Percentiles rank a stretch among this genome's conserved stretches.
These are phyloP conservation scores for Arvicanthis niloticus DNA, from an alignment of 2,113 vertebrate species.

Conservation along the genomic window DNA sequence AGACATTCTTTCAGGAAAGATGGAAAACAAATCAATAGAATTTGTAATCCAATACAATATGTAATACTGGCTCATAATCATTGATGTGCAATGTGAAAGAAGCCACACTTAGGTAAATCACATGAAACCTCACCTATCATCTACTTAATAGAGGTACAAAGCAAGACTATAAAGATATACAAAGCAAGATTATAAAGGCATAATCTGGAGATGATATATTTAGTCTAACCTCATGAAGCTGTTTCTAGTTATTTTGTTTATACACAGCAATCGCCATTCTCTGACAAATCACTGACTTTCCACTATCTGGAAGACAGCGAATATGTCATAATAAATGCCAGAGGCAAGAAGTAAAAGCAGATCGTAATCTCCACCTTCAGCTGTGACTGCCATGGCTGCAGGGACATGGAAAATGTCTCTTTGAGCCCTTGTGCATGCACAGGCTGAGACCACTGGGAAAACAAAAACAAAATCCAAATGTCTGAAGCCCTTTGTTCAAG, in stretches of 20 bases:
- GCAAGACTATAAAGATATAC: too few species aligned
- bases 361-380: fast-evolving
- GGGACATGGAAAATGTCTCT: too few species aligned
- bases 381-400: neutral
- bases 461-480: neutral
- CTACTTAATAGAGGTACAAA: neutral
- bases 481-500: neutral
- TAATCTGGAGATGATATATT: neutral
- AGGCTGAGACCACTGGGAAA: neutral
- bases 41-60: neutral
- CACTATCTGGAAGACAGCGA: neutral
- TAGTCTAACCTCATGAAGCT: neutral
- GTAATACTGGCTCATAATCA: neutral
- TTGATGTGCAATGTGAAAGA: neutral
- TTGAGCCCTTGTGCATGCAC: neutral
- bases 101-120: neutral
- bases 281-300: neutral
- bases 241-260: neutral
- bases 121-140: neutral
- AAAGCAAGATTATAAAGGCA: neutral
- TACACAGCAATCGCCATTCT: neutral
- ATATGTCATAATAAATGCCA: neutral
- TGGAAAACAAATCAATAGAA: neutral
- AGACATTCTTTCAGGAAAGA: neutral
- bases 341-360: neutral